Conservation (phyloP, 2,113 vertebrate species). For the Globicephala melas region DNA sequence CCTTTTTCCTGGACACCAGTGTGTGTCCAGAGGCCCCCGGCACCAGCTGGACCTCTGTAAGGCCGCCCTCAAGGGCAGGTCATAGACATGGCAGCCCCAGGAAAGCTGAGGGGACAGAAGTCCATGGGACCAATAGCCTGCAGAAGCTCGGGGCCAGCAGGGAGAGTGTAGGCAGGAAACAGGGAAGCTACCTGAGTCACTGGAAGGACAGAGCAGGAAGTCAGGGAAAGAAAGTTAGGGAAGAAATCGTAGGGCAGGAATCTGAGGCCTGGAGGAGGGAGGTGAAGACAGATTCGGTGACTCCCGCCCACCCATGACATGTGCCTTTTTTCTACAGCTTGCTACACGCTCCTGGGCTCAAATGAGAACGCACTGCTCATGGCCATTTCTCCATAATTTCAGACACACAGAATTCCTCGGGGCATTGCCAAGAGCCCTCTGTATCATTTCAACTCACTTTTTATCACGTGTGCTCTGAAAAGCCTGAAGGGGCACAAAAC, state of each 20-base stretch:
- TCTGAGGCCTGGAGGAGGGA: neutral
- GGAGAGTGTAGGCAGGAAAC: neutral
- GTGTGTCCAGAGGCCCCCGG: neutral
- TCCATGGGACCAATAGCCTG: neutral
- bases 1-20: neutral
- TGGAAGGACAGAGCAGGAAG: neutral
- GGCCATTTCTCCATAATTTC: neutral
- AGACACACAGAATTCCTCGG: neutral
- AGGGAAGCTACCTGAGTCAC: neutral
- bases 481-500: neutral
- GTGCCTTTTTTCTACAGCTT: neutral
- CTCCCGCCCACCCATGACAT: fast-evolving
- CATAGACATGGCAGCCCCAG: neutral
- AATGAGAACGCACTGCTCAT: too few relatives aligned
- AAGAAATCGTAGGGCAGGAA: neutral
- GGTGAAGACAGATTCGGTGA: neutral
- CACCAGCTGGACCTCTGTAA: neutral
- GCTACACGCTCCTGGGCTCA: neutral
- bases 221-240: neutral
- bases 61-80: neutral
- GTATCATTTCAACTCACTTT: too few relatives aligned
- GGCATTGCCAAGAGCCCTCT: neutral
- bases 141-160: neutral
- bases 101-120: neutral
- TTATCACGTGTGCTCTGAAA: neutral